Evolutionary conservation across 2,888 invertebrate genomes (phyloP).

Genomic region (Blera fallax): DNA sequence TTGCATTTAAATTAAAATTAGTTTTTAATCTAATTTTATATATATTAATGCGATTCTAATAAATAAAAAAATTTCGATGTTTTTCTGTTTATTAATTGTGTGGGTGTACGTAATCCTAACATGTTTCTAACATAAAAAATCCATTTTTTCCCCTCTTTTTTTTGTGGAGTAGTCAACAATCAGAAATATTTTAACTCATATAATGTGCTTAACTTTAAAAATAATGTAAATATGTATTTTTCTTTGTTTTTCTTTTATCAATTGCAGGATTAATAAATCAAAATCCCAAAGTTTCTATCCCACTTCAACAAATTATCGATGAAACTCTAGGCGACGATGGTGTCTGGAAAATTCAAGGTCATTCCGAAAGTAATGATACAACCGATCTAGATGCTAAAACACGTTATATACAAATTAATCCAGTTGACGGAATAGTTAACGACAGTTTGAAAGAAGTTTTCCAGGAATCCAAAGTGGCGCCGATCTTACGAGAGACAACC

Average conservation of each 20-base stretch:
- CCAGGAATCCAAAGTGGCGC: constrained; percentile 59
- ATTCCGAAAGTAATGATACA: constrained; percentile 72
- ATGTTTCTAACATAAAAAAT: constrained; percentile 9
- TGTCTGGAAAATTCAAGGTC: constrained; percentile 78
- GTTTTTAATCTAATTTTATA: not conserved
- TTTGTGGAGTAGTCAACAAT: constrained; percentile 65
- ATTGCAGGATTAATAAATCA: constrained; percentile 74
- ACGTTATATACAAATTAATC: constrained; percentile 75
- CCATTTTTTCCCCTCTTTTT: constrained; percentile 7
- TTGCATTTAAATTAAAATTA: not conserved
- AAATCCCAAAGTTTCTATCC: constrained; percentile 72
- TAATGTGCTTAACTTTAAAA: not conserved
- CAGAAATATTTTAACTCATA: constrained; percentile 22
- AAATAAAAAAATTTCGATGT: not conserved
- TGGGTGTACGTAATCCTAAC: constrained; percentile 63
- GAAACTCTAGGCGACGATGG: constrained; percentile 76
- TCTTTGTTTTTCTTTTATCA: constrained; percentile 6
- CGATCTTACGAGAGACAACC: constrained; percentile 65
- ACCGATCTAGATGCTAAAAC: constrained; percentile 71
- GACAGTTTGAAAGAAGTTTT: constrained; percentile 54
- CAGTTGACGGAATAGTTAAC: constrained; percentile 52
- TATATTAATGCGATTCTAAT: not conserved
- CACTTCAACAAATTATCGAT: constrained; percentile 76
- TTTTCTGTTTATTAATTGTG: constrained; percentile 31
- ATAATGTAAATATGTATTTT: not conserved